Evolutionary conservation across 2,888 invertebrate genomes (phyloP), one percentile per base, ranked within the genome.

Genomic region (Siphonodentalium dalli): DNA sequence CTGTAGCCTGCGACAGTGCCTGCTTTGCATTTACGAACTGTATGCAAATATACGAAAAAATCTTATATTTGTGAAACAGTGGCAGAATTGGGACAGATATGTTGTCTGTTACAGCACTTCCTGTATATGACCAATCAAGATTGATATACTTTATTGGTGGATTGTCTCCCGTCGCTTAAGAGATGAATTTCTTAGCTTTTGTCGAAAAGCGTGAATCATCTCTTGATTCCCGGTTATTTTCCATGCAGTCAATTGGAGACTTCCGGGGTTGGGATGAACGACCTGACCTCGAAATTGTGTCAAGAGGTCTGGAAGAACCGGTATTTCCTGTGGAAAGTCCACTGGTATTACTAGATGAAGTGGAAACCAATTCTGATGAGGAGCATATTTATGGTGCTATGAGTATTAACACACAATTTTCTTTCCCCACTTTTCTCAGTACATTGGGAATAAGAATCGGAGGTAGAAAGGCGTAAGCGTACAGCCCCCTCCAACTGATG

Each of bases 351-450:
- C 21, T 24, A 21, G 20, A 7, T n/a, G 40, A 40, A 23, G 23
- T 28, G 27, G 15, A 20, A 29, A 42, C 28, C 42, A 42, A 4
- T 15, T 29, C 11, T 42, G 42, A 29, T 29, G 27, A 18, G 28
- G 42, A 42, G 42, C 23, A 21, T 28, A n/a, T n/a, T n/a, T n/a
- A 18, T 8, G 29, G 42, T 15, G 42, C 42, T 26, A 42, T 42
- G 21, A 13, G 27, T 21, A 42, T 27, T 29, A 28, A 18, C 28
- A 42, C 20, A 15, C 44, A 44, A n/a, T 15, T 31, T 44, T 44
- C 33, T 26, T 21, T 44, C 28, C 44, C 11, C 13, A 33, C 13
- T 31, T 43, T 43, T 21, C 28, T 13, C 18, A 43, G 20, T n/a
- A 44, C 33, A n/a, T 33, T 31, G 13, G 31, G 31, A 13, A 41